These are phyloP conservation scores for Hetaerina titia DNA, from an alignment of 2,888 invertebrate species.

Conservation along the genomic window DNA sequence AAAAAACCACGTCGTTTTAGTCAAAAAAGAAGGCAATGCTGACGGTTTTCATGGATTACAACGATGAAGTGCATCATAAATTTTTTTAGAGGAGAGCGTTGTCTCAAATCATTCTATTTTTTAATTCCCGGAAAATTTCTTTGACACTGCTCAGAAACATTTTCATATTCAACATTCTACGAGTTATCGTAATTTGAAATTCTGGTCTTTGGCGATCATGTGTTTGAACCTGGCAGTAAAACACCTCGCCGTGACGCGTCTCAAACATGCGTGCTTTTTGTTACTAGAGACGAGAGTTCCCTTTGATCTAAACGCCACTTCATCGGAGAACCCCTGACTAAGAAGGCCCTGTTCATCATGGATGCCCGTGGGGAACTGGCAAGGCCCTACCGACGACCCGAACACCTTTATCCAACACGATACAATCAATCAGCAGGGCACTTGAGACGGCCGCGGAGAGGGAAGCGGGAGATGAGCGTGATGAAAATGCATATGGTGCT, in stretches of 20 bases:
- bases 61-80: no score
- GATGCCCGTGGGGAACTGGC: background rate
- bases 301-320: background rate
- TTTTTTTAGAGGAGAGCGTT: no score
- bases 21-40: no score
- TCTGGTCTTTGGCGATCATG: no score
- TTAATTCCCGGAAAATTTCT: no score
- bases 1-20: no score
- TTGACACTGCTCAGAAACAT: no score
- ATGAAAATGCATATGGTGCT: constrained; percentile 5
- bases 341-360: background rate
- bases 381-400: background rate
- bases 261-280: background rate
- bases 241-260: background rate
- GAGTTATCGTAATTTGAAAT: no score
- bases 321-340: background rate
- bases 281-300: background rate
- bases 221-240: background rate
- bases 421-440: background rate
- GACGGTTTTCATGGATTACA: no score
- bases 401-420: background rate
- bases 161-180: no score
- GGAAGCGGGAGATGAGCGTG: background rate
- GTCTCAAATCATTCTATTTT: no score
- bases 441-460: background rate